Percentiles rank a stretch among this genome's conserved stretches.
These are phyloP conservation scores for Aphelinus atriplicis DNA, from an alignment of 1,140 invertebrate species.

Conservation along the genomic window DNA sequence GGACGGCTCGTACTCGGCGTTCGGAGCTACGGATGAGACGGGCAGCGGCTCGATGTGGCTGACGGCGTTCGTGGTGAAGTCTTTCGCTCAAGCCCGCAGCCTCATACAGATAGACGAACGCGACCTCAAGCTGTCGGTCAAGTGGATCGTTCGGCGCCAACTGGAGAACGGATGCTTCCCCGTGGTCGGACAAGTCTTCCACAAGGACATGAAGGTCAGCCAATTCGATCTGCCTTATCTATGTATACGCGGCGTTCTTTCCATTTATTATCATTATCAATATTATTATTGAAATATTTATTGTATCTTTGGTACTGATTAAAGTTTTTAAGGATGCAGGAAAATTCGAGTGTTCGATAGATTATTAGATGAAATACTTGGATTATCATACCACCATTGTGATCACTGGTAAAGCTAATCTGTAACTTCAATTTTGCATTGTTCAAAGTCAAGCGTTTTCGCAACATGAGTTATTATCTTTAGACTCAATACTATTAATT, in stretches of 20 bases:
- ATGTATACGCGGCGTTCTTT: too few species aligned
- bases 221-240: too few species aligned
- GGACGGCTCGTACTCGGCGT: slow-evolving; percentile 86
- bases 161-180: slow-evolving; percentile 83
- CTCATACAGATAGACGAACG: slow-evolving; percentile 76
- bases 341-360: slow-evolving; percentile 14
- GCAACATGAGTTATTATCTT: too few species aligned
- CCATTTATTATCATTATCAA: too few species aligned
- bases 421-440: too few species aligned
- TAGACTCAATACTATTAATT: too few species aligned
- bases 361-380: too few species aligned
- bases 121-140: slow-evolving; percentile 73
- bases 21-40: slow-evolving; percentile 70
- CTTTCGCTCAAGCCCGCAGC: slow-evolving; percentile 72
- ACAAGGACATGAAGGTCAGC: slow-evolving; percentile 77
- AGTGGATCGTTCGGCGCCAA: slow-evolving; percentile 79
- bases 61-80: slow-evolving; percentile 84
- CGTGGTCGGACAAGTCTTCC: slow-evolving; percentile 78
- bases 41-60: slow-evolving; percentile 80
- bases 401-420: too few species aligned
- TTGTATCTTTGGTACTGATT: slow-evolving; percentile 19
- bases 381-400: too few species aligned
- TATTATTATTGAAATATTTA: slow-evolving; percentile 45
- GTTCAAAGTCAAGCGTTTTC: too few species aligned
- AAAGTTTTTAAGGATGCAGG: slow-evolving; percentile 9